Evolutionary conservation across 2,113 vertebrate species (phyloP), one percentile per base, ranked within the genome.

Genomic region (Lanius ludovicianus): DNA sequence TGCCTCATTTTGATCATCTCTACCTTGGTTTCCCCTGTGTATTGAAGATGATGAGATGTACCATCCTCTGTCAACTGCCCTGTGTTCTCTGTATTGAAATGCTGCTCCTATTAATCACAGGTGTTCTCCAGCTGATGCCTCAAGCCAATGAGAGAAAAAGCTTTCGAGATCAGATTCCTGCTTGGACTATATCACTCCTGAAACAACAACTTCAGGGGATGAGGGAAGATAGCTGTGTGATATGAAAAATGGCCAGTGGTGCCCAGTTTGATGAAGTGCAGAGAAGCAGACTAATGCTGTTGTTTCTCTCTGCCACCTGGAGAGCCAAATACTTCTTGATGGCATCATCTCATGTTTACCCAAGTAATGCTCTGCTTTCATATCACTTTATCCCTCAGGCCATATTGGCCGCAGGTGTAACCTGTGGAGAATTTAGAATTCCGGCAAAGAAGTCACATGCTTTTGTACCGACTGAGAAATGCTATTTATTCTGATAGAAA

Each of bases 361-460:
- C 74, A 57, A 62, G 49, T 73, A 91, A 95, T 35, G 70, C 68
- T 55, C 53, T 87, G 84, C 33, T 94, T 79, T 82, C 74, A 5
- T 52, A 56, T 25, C 62, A 41, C 74, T 91, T 76, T 59, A 42
- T 89, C 74, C 94, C 82, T 85, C 63, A 42, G 74, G 87, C 62
- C 50, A 27, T 46, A 35, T 39, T 85, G 41, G 87, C 78, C 75
- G 33, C 84, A 95, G 87, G 77, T 93, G 67, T 95, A 79, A 87
- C 33, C 60, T 30, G 15, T 44, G 39, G 65, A 73, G 70, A 76
- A 73, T 89, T 47, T 35, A 39, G 63, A 73, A 79, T 55, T 62
- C 37, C 6, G 70, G 46, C 41, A 95, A 88, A 71, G 41, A 44
- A 85, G 62, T 41, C 49, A 35, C 37, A 8, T 0, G 10, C 21